A percentile compares a stretch with the other conserved stretches of the same genome.
phyloP scores from a whole-genome alignment of 1,140 invertebrate species.

The Hyles euphorbiae region DNA sequence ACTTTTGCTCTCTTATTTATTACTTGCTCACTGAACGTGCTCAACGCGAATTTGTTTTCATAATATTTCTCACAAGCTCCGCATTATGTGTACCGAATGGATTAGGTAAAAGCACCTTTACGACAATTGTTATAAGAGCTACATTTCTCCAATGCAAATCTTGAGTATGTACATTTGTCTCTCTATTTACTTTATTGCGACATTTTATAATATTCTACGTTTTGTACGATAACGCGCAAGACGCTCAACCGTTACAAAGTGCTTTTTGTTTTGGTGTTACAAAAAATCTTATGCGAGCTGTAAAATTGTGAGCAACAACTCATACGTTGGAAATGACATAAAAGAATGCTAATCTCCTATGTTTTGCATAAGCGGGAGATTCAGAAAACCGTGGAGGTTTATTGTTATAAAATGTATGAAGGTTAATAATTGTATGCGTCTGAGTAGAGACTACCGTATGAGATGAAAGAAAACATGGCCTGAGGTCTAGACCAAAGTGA shows the following conservation, averaged over 20 bases:
- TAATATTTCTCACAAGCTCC: slow-evolving; percentile 67
- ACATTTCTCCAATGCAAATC: slow-evolving; percentile 20
- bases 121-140: slow-evolving; percentile 18
- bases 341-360: background rate
- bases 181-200: slow-evolving; percentile 71
- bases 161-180: slow-evolving; percentile 59
- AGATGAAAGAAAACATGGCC: too few species aligned
- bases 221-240: slow-evolving; percentile 58
- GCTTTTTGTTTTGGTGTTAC: slow-evolving; percentile 46
- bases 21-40: slow-evolving; percentile 68
- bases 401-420: too few species aligned
- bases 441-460: too few species aligned
- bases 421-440: too few species aligned
- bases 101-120: slow-evolving; percentile 37
- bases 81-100: slow-evolving; percentile 38
- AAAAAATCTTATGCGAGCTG: slow-evolving; percentile 8
- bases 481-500: too few species aligned
- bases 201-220: slow-evolving; percentile 72
- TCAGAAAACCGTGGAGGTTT: too few species aligned
- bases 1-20: slow-evolving; percentile 70
- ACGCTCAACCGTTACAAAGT: slow-evolving; percentile 58
- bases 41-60: slow-evolving; percentile 73
- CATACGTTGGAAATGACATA: background rate
- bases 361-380: too few species aligned
- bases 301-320: background rate